Base-by-base conservation (phyloP, 2,113 vertebrate species). In the Rattus norvegicus region DNA sequence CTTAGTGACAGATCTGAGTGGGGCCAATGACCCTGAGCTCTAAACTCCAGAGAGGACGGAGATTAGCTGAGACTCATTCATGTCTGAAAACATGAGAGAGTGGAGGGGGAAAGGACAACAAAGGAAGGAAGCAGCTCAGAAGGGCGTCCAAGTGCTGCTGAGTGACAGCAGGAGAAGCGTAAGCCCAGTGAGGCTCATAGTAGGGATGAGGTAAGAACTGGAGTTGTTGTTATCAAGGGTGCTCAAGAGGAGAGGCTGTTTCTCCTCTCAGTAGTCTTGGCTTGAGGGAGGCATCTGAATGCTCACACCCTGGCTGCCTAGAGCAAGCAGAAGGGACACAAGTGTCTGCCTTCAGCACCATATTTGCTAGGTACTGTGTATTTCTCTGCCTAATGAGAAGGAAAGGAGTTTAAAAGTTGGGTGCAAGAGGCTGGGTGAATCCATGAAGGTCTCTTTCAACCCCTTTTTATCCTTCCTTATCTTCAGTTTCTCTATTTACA, bases 401-500 rank as follows among this genome's bases (percentile, higher is more conserved):
- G 6, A 67, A 92, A 33, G 26, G 63, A 33, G 28, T 67, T 54
- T 69, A 84, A 92, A 43, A 79, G 10, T 36, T 43, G 20, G 49
- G 0, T 33, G 33, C 28, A 88, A 69, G 19, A 10, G 11, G 16
- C 8, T 2, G 2, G 67, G 59, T 67, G 75, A 94, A 75, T 17
- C 19, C 33, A 72, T 7, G n/a, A 16, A 22, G 73, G 73, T 93
- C 95, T 83, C 0, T 67, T 63, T 91, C 24, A 43, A 63, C 63
- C 30, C 67, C 36, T 65, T 89, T 36, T 2, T 43, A 43, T 43
- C 43, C 43, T 36, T 22, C 65, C 72, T 54, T 49, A 69, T 77
- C 69, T 90, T 7, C 1, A 28, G 47, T 93, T 17, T 86, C 79
- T 84, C 65, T 56, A 96, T 75, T 93, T 85, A 88, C 2, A 17